Conservation (phyloP, 2,888 invertebrate genomes). For the Archips crataeganus region DNA sequence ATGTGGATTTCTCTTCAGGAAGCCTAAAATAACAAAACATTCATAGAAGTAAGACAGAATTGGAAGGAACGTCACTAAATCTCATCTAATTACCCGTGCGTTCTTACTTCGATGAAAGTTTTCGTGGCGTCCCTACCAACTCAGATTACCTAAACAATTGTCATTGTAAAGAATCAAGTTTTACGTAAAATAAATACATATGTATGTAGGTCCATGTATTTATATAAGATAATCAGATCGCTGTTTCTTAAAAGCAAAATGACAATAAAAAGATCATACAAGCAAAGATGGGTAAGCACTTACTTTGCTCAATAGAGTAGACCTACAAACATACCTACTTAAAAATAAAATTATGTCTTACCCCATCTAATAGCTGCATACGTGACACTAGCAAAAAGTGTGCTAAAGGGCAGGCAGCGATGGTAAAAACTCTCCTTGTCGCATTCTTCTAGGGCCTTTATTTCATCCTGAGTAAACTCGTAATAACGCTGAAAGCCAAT, state of each 20-base stretch:
- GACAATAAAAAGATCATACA: no score
- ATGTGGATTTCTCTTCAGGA: conserved; percentile 82
- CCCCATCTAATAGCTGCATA: conserved; percentile 89
- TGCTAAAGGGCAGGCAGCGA: conserved; percentile 89
- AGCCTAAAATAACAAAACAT: conserved; percentile 82
- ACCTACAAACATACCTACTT: no score
- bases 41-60: conserved; percentile 77
- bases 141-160: not conserved
- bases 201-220: no score
- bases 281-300: no score
- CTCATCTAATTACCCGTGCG: conserved; percentile 42
- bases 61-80: conserved; percentile 62
- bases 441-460: conserved; percentile 90
- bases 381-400: conserved; percentile 87
- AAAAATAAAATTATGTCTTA: conserved; percentile 50
- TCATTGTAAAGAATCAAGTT: no score
- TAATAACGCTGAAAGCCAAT: conserved; percentile 81
- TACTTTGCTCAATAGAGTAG: no score
- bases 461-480: conserved; percentile 90
- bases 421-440: conserved; percentile 92
- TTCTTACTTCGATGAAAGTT: conserved; percentile 78
- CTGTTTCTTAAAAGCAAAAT: no score
- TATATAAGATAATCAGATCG: no score
- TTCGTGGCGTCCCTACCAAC: conserved; percentile 61
- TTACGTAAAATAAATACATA: no score